These are phyloP conservation scores for Brevimyrus niger DNA, from an alignment of 2,113 vertebrate species.

Conservation along the genomic window DNA sequence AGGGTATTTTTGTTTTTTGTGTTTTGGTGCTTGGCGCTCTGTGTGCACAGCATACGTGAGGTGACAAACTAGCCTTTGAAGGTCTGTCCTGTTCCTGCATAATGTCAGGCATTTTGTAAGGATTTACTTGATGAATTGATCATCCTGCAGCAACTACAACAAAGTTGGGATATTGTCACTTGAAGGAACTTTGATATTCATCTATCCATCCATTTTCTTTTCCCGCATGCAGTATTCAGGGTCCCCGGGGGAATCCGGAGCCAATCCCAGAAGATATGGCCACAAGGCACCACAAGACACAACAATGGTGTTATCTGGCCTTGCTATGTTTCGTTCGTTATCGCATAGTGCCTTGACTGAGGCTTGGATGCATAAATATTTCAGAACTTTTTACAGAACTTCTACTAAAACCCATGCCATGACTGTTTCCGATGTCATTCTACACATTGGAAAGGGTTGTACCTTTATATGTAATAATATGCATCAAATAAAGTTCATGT, in stretches of 20 bases:
- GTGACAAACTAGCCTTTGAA: not conserved
- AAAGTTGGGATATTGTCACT: not conserved
- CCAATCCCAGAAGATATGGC: not conserved
- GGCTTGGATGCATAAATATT: not conserved
- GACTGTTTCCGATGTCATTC: not conserved
- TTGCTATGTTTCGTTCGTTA: not conserved
- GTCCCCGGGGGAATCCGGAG: not conserved
- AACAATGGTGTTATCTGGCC: not conserved
- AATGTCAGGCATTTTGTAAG: not conserved
- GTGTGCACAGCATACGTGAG: not conserved
- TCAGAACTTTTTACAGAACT: not conserved
- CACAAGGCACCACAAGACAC: not conserved
- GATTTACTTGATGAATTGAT: not conserved
- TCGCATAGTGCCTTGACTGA: not conserved
- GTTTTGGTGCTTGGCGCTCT: not conserved
- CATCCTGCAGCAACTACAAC: not conserved
- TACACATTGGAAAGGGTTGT: not conserved
- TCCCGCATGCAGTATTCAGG: not conserved
- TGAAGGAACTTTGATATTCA: not conserved
- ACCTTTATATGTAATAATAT: not conserved
- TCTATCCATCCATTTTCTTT: not conserved
- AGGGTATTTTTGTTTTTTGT: not conserved
- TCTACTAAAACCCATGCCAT: not conserved
- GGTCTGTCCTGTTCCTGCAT: not conserved
- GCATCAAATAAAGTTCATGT: not conserved